Evolutionary conservation across 53 echinoderm and acorn worm species (phyloP), one percentile per base, ranked within the genome.

Genomic region (Echinometra lucunter): DNA sequence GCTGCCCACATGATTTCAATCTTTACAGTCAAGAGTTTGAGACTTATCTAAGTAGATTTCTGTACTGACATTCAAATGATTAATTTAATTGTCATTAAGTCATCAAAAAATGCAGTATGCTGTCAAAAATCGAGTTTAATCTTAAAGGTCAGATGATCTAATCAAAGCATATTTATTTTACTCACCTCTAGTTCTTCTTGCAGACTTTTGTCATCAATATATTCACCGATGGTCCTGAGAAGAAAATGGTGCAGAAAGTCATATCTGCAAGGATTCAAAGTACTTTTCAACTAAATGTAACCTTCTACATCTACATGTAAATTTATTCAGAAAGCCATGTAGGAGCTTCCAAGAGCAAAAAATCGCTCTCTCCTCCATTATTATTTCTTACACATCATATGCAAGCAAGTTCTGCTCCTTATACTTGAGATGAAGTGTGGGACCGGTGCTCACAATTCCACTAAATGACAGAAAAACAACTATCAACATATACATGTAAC

Each of bases 161-260:
- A 53, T 53, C 1, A 34, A 28, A 32, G 4, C 11, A 34, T 72
- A 28, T 34, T 35, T n/a, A n/a, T n/a, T n/a, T n/a, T 72, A 34
- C 35, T 83, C 23, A 96, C 96, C 96, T 96, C 94, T 21, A 96
- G 37, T 91, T 96, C 96, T 66, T 85, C 57, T 38, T 96, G 96
- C 57, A 94, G 66, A 25, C 88, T 35, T 66, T 87, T n/a, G 27
- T 66, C 88, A 91, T 58, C 91, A 88, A 94, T 90, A 94, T 91
- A 92, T 83, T 82, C 91, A 67, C 16, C 45, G 30, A 58, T 78
- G 3, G 15, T 94, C 74, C 66, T 94, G 89, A 78, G 40, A 75
- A 75, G 6, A 78, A 78, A 34, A 35, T 34, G 11, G 35, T 53
- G 1, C 15, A 34, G 4, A 42, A 5, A 19, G 78, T 21, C 28